A percentile compares a stretch with the other conserved stretches of the same genome.
These are phyloP conservation scores for Dendrolimus houi DNA, from an alignment of 2,888 invertebrate species.

Conservation along the genomic window DNA sequence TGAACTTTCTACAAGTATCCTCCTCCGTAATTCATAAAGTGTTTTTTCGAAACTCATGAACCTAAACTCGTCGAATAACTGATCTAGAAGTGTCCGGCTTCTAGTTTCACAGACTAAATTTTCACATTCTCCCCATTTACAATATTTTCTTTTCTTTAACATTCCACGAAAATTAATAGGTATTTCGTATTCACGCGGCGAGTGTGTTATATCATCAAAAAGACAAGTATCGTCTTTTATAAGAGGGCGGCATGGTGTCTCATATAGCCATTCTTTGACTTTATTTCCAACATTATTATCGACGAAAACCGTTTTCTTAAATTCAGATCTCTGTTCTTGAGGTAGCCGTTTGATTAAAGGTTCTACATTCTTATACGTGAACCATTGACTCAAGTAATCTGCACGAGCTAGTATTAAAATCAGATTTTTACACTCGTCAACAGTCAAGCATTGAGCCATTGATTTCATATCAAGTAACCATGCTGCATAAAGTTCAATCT, in stretches of 20 bases:
- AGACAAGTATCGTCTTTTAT: not conserved
- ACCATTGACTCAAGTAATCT: slow-evolving; percentile 29
- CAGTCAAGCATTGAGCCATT: slow-evolving; percentile 28
- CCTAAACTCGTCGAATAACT: slow-evolving; percentile 42
- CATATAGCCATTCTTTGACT: too few relatives aligned
- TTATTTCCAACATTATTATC: too few relatives aligned
- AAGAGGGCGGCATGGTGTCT: slow-evolving; percentile 3
- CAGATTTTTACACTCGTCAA: slow-evolving; percentile 34
- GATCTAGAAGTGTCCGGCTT: slow-evolving; percentile 28
- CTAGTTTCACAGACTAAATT: not conserved
- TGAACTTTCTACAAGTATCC: slow-evolving; percentile 30
- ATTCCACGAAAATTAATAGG: too few relatives aligned
- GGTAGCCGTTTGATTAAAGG: too few relatives aligned
- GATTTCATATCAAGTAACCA: slow-evolving; percentile 32
- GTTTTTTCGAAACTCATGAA: slow-evolving; percentile 38
- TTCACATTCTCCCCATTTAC: slow-evolving; percentile 13
- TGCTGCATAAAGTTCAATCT: slow-evolving; percentile 37
- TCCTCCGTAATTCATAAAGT: slow-evolving; percentile 34
- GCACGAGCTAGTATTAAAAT: slow-evolving; percentile 33
- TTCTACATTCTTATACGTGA: slow-evolving; percentile 37
- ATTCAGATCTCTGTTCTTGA: too few relatives aligned
- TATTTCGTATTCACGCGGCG: too few relatives aligned
- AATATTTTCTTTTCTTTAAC: too few relatives aligned
- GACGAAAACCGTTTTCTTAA: too few relatives aligned
- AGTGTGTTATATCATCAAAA: slow-evolving; percentile 3